Evolutionary conservation across 1,140 invertebrate genomes (phyloP).

Genomic region (Physella acuta): DNA sequence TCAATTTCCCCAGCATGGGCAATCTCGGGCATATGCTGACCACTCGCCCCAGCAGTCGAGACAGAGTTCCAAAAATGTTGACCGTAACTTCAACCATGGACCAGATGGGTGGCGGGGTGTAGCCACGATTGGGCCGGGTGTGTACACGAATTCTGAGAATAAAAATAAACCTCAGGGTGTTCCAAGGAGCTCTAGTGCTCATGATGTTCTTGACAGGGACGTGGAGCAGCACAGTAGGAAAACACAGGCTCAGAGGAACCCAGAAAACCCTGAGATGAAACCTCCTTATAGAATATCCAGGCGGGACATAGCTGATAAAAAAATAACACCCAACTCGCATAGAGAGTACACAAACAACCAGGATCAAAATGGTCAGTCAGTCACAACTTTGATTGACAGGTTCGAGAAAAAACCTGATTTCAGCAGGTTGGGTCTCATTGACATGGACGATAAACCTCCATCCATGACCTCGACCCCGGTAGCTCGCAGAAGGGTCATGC

Average conservation of each 20-base stretch:
- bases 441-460: conserved; percentile 32
- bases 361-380: conserved; percentile 2
- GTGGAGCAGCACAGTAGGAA: not conserved
- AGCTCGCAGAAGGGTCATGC: conserved; percentile 18
- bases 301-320: not conserved
- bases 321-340: conserved; percentile 5
- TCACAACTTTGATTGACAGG: conserved; percentile 39
- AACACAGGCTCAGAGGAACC: not conserved
- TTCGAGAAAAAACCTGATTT: conserved; percentile 39
- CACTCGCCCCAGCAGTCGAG: no score
- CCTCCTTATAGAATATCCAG: not conserved
- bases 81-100: not conserved
- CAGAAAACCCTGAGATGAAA: not conserved
- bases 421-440: not conserved
- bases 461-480: conserved; percentile 48
- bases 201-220: conserved; percentile 22
- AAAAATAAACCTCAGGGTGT: not conserved
- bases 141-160: not conserved
- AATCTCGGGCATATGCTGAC: not conserved
- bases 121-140: not conserved
- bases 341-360: not conserved
- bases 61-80: not conserved
- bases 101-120: not conserved
- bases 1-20: not conserved
- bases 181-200: conserved; percentile 23